Conservation (phyloP, 2,888 invertebrate genomes). For the Caenorhabditis wallacei region DNA sequence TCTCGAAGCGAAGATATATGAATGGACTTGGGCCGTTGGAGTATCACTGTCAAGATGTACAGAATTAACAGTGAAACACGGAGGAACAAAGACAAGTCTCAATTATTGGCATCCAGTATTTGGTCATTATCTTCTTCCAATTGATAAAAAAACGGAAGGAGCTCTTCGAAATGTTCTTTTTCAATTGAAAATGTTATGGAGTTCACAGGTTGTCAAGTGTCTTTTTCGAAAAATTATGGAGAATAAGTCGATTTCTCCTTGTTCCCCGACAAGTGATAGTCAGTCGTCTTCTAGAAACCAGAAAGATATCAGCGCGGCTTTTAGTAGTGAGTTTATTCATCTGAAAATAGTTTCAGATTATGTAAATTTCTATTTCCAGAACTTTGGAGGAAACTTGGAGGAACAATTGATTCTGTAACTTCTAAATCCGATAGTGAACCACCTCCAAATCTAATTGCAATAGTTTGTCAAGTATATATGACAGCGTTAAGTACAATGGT, state of each 20-base stretch:
- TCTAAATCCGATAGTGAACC: slow-evolving; percentile 43
- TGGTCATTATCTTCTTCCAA: slow-evolving; percentile 85
- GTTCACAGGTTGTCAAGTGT: slow-evolving; percentile 56
- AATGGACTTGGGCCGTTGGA: slow-evolving; percentile 74
- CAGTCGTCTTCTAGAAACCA: slow-evolving; percentile 19
- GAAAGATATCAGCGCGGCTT: slow-evolving; percentile 67
- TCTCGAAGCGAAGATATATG: slow-evolving; percentile 55
- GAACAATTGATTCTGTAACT: slow-evolving; percentile 54
- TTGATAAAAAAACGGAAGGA: slow-evolving; percentile 87
- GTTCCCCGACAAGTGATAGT: background rate
- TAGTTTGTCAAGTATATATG: slow-evolving; percentile 94
- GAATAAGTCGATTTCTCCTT: slow-evolving; percentile 13
- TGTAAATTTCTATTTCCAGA: background rate
- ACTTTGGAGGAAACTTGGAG: slow-evolving; percentile 70
- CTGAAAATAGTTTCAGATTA: no score
- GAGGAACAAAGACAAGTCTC: slow-evolving; percentile 49
- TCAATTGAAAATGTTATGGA: slow-evolving; percentile 90
- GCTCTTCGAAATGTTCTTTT: slow-evolving; percentile 87
- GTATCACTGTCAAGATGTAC: slow-evolving; percentile 68
- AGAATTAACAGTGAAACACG: slow-evolving; percentile 62
- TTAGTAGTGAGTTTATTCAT: slow-evolving; percentile 60
- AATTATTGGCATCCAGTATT: slow-evolving; percentile 96
- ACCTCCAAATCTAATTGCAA: slow-evolving; percentile 88
- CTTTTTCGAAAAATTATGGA: slow-evolving; percentile 49
- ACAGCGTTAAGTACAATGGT: slow-evolving; percentile 92